Conservation (phyloP, 2,888 invertebrate species). For the Gari tellinella region DNA sequence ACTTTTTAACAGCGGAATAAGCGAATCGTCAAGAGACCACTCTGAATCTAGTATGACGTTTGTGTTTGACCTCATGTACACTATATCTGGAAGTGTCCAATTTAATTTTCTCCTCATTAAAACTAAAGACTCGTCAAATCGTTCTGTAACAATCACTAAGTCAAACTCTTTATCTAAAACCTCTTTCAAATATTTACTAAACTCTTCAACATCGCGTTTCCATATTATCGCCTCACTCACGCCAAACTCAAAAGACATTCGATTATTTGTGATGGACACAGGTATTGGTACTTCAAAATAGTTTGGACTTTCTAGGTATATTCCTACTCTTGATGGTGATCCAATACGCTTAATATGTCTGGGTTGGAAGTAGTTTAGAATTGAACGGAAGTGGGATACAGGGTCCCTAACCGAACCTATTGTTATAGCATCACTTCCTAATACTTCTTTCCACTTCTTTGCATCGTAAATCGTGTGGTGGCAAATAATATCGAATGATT, state of each 20-base stretch:
- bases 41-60: conserved; percentile 9
- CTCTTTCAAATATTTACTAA: conserved; percentile 34
- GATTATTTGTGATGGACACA: conserved; percentile 42
- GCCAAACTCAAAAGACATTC: conserved; percentile 56
- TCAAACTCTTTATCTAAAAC: conserved; percentile 54
- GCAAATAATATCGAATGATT: conserved; percentile 52
- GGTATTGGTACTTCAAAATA: conserved; percentile 21
- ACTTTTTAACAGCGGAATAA: conserved; percentile 24
- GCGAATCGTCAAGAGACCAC: conserved; percentile 15
- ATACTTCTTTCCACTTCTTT: conserved; percentile 32
- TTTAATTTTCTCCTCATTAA: conserved; percentile 43
- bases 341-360: conserved; percentile 17
- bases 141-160: conserved; percentile 50
- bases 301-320: conserved; percentile 25
- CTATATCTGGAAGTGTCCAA: conserved; percentile 49
- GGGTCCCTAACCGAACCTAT: conserved; percentile 55
- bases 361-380: conserved; percentile 49
- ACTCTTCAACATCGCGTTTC: conserved; percentile 31
- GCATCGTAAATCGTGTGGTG: conserved; percentile 52
- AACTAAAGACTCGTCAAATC: conserved; percentile 55
- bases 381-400: conserved; percentile 39
- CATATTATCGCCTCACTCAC: conserved; percentile 36
- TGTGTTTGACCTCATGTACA: conserved; percentile 55
- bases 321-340: conserved; percentile 17
- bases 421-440: conserved; percentile 38